Evolutionary conservation across 2,888 invertebrate species (phyloP), one percentile per base, ranked within the genome.

Genomic region (Ichneumoninae sp.): DNA sequence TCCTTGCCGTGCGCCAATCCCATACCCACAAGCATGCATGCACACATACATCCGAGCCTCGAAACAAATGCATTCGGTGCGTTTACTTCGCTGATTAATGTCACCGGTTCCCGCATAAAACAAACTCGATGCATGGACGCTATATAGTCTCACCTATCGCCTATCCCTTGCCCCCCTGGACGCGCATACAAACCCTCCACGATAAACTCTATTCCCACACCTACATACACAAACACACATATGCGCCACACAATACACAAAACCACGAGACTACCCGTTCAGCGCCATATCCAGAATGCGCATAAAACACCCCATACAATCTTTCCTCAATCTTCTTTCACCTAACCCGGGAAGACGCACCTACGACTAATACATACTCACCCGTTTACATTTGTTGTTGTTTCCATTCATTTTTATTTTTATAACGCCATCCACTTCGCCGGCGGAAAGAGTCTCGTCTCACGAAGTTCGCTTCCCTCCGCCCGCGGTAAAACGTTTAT

Each of bases 41-140:
- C 3, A 36, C n/a, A 19, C 13, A 19, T 13, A 22, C 40, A 13
- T n/a, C 19, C 36, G 40, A 36, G 10, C n/a, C 40, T 19, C 40
- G 40, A 40, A 66, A 40, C 19, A 40, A 66, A 66, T 66, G 66
- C 66, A 10, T 40, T 36, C 66, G 40, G 66, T 66, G 66, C 66
- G 36, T 66, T 66, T 66, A 66, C 66, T 40, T 36, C 36, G 66
- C 40, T 66, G 66, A 66, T 66, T 66, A 66, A 66, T 66, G 66
- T 66, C 66, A 40, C 66, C 36, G 40, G 19, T 66, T 66, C 6
- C 36, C 19, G 36, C 40, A 22, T 36, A 66, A 65, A 65, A 40
- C 19, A 36, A 19, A 66, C 19, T 19, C 36, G 44, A 66, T 65
- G 36, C 33, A 65, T 44, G 22, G 40, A 13, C 30, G 6, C 62